Evolutionary conservation across 2,113 vertebrate genomes (phyloP).

Genomic region (Etia nguti): DNA sequence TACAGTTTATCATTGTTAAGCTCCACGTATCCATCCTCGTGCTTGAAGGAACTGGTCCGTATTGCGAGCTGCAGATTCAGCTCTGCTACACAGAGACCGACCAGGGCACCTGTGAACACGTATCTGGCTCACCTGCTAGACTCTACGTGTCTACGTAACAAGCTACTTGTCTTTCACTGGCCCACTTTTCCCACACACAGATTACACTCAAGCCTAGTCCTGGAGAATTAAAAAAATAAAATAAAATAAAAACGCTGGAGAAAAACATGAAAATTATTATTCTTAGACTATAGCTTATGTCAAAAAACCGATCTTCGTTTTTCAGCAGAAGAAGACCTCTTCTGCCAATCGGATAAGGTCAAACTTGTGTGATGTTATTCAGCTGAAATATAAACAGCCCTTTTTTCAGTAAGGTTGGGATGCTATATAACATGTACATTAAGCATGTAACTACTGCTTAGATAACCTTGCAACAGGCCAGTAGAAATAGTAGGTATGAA

Average conservation of each 20-base stretch:
- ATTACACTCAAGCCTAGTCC: neutral
- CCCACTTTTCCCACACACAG: neutral
- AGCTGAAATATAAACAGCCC: neutral
- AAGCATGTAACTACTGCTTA: neutral
- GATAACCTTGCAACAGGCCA: neutral
- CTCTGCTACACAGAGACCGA: neutral
- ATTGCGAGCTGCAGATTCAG: neutral
- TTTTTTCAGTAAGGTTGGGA: neutral
- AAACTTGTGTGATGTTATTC: neutral
- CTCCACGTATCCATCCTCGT: neutral
- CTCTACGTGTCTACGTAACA: neutral
- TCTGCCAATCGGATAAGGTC: neutral
- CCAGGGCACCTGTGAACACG: neutral
- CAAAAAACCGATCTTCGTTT: neutral
- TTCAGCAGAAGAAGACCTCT: neutral
- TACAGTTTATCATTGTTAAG: neutral
- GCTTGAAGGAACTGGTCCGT: neutral
- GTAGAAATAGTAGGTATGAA: neutral
- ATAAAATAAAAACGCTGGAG: neutral
- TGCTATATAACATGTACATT: neutral
- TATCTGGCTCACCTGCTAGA: neutral
- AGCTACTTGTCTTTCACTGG: neutral
- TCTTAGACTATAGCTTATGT: neutral
- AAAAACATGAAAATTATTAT: neutral
- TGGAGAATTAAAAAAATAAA: neutral